Evolutionary conservation across 2,113 vertebrate genomes (phyloP), one percentile per base, ranked within the genome.

Genomic region (Prolemur simus): DNA sequence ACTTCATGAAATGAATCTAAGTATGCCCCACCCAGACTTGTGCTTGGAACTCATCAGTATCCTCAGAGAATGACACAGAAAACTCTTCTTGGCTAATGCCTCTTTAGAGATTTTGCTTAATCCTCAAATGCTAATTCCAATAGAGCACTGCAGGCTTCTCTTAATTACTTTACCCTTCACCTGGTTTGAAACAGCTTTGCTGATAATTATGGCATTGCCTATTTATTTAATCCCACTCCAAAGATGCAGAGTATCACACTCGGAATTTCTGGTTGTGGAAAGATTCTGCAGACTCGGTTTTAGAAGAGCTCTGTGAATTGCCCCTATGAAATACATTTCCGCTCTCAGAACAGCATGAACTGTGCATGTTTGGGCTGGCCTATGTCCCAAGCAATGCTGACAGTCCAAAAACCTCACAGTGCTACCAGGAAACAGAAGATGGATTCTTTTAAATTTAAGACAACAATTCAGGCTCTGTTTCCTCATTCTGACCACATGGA

Each of bases 141-240:
- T 96, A 98, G 98, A 99, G 96, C 92, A 92, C 98, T 97, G 82
- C 97, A 95, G 97, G 98, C 98, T 99, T 99, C 99, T 96, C 98
- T 94, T 98, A 98, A 98, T 99, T 98, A 98, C 96, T 99, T 98
- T 98, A 97, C 94, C 97, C 91, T 98, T 97, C 29, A 98, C 63
- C 77, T 64, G 42, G 54, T 42, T 93, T 77, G 86, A 88, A 89
- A 60, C 20, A 37, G 15, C 60, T 71, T 96, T 97, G 29, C 76
- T 45, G 60, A 96, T 89, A 78, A 34, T 6, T 56, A 21, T 15
- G 32, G 11, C 8, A 6, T 49, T 56, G 64, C 58, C 63, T 81
- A 1, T 77, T 87, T 78, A 58, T 42, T 90, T 68, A 95, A 69
- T 74, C 47, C 84, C 34, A 23, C 27, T 54, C 14, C 66, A 23